Evolutionary conservation across 2,113 vertebrate genomes (phyloP), one percentile per base, ranked within the genome.

Genomic region (Ifrita kowaldi): DNA sequence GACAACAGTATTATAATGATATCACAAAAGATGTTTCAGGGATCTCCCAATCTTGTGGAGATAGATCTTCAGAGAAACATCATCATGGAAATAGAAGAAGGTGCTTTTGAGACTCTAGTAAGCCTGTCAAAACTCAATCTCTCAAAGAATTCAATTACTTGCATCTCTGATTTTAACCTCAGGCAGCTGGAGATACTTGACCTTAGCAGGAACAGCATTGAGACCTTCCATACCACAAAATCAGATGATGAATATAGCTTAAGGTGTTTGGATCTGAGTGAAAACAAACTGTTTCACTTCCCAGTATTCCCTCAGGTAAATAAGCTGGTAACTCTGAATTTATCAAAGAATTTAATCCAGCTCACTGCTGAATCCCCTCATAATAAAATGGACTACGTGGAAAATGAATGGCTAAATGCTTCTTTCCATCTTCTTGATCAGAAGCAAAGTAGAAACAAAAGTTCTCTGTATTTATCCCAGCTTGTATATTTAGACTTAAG

Each of bases 71-170:
- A 99, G 74, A 99, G 99, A 49, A 99, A 99, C 6, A 98, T 99
- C 91, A 99, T 99, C 64, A 96, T 99, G 97, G 99, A 99, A 94
- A 99, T 99, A 16, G 98, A 99, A 93, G 98, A 98, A 9, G 99
- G 99, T 3, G 98, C 99, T 33, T 99, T 99, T 41, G 99, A 99
- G 56, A 92, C 96, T 7, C 91, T 99, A 53, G 42, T 69, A 37
- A 88, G 71, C 73, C 98, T 99, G 77, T 97, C 97, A 15, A 98
- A 98, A 67, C 99, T 99, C 10, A 99, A 99, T 50, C 97, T 99
- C 83, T 99, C 99, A 85, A 98, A 98, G 93, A 99, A 99, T 90
- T 99, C 99, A 7, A 99, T 99, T 95, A 98, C 98, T 13, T 99
- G 99, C 97, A 99, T 99, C 95, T 98, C 98, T 0, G 98, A 99